Percentiles rank a stretch among this genome's conserved stretches.
Conservation (phyloP, 2,113 vertebrate genomes). For the Megatriorchis doriae region DNA sequence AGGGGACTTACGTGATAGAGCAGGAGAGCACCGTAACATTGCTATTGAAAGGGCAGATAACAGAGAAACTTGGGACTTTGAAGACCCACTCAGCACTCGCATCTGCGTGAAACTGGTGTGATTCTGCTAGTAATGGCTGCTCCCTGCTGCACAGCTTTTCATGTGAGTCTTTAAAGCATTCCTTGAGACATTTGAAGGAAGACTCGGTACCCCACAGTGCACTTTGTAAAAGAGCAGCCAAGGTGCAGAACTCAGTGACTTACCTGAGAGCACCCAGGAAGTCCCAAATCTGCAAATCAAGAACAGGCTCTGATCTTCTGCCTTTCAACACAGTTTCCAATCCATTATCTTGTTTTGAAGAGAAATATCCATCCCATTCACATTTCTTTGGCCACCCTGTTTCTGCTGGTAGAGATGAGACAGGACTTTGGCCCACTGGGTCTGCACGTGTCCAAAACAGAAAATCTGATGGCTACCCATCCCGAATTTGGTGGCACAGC, state of each 20-base stretch:
- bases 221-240: neutral
- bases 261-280: neutral
- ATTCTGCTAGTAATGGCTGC: neutral
- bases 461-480: neutral
- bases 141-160: neutral
- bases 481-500: neutral
- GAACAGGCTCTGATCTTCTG: neutral
- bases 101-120: neutral
- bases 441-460: neutral
- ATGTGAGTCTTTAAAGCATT: neutral
- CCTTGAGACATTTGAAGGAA: neutral
- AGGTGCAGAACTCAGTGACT: neutral
- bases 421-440: neutral
- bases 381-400: neutral
- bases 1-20: neutral
- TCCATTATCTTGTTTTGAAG: neutral
- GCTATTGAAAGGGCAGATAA: neutral
- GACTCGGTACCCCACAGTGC: accelerated
- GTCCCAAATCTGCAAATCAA: neutral
- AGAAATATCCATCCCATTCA: neutral
- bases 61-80: neutral
- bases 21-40: neutral
- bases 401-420: neutral
- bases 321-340: neutral
- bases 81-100: neutral